Conservation (phyloP, 2,797 vertebrate genomes). For the Acomys russatus region DNA sequence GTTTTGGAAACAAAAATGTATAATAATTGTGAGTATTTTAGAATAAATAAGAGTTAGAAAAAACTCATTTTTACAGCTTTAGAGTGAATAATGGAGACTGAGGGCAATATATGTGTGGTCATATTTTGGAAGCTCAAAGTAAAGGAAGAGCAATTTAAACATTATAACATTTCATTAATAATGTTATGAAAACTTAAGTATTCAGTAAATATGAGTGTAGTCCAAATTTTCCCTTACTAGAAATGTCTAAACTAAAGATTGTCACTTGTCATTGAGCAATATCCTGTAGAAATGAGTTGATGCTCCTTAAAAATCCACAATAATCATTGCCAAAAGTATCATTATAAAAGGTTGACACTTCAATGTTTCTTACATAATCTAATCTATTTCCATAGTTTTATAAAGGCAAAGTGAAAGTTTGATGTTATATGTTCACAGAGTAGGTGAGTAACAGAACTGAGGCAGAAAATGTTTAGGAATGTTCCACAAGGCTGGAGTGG, state of each 20-base stretch:
- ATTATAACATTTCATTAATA: conserved; percentile 61
- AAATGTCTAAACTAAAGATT: conserved; percentile 33
- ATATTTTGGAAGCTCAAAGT: conserved; percentile 30
- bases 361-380: background rate
- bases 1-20: background rate
- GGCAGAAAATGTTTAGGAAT: conserved; percentile 42
- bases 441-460: background rate
- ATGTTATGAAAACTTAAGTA: conserved; percentile 45
- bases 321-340: conserved; percentile 28
- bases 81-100: background rate
- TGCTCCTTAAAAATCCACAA: conserved; percentile 30
- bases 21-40: conserved; percentile 11
- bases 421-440: background rate
- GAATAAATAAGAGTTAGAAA: conserved; percentile 26
- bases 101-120: conserved; percentile 33
- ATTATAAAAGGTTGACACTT: background rate
- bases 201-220: conserved; percentile 23
- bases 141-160: conserved; percentile 9
- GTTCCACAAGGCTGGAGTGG: background rate
- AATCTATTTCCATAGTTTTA: conserved; percentile 18
- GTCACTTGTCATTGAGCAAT: background rate
- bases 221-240: background rate
- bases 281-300: conserved; percentile 37
- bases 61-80: conserved; percentile 24
- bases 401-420: background rate